Evolutionary conservation across 2,113 vertebrate genomes (phyloP).

Genomic region (Ameiurus melas): DNA sequence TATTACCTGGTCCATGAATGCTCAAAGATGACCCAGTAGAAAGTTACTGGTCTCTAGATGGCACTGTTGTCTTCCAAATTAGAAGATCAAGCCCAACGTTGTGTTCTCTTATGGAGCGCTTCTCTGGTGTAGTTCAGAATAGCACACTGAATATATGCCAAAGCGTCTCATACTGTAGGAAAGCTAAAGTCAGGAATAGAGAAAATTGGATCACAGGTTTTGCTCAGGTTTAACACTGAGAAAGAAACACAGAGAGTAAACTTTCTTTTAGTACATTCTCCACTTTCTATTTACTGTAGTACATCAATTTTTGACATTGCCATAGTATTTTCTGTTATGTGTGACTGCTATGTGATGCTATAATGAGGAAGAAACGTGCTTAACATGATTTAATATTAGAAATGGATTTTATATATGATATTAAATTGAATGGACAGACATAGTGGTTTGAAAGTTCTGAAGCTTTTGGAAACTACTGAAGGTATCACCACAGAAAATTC

Average conservation of each 20-base stretch:
- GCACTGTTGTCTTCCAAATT: slow-evolving; percentile 57
- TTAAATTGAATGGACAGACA: neutral
- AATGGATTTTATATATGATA: neutral
- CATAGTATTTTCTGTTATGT: neutral
- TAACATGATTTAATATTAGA: neutral
- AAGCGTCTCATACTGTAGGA: neutral
- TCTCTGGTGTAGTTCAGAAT: neutral
- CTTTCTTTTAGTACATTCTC: neutral
- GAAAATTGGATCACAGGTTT: neutral
- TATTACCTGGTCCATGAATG: neutral
- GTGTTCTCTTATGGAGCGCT: neutral
- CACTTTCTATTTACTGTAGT: neutral
- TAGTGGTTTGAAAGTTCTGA: neutral
- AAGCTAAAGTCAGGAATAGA: neutral
- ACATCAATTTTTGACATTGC: neutral
- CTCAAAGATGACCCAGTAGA: neutral
- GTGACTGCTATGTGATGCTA: neutral
- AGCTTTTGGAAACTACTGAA: neutral
- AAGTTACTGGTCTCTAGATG: slow-evolving; percentile 65
- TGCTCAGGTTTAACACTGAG: neutral
- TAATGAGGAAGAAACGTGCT: neutral
- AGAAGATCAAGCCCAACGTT: neutral
- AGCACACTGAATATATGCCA: neutral
- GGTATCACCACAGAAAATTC: neutral
- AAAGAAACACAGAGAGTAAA: neutral